Conservation (phyloP, 2,797 vertebrate species). For the Pseudotriccus pelzelni region DNA sequence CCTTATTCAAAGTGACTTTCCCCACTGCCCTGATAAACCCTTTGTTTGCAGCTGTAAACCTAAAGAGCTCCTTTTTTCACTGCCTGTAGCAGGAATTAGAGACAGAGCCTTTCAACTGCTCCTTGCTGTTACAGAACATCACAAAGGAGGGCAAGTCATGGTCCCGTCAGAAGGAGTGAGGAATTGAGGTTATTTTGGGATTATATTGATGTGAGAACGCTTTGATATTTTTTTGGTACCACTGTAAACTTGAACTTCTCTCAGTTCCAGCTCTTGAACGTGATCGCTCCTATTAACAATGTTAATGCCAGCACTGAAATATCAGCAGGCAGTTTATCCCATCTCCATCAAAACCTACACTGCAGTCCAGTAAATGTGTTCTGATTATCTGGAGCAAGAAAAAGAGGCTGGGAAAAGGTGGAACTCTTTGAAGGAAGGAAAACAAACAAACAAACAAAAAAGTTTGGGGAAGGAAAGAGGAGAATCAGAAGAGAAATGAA, state of each 20-base stretch:
- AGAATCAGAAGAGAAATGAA: background rate
- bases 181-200: background rate
- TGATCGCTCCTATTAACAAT: background rate
- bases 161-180: background rate
- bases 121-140: background rate
- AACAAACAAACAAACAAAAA: background rate
- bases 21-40: background rate
- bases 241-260: background rate
- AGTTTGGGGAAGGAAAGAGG: background rate
- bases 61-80: background rate
- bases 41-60: background rate
- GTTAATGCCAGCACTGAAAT: background rate
- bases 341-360: background rate
- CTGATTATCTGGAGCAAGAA: background rate
- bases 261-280: background rate
- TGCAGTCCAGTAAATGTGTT: background rate
- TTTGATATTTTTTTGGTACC: background rate
- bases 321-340: background rate
- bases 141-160: background rate
- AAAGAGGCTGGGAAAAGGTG: background rate
- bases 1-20: background rate
- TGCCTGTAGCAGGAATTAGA: background rate
- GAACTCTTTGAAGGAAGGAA: background rate
- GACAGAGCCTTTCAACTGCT: background rate
- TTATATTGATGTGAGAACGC: background rate